Conservation (phyloP, 2,888 invertebrate genomes). For the Rhorus exstirpatorius region DNA sequence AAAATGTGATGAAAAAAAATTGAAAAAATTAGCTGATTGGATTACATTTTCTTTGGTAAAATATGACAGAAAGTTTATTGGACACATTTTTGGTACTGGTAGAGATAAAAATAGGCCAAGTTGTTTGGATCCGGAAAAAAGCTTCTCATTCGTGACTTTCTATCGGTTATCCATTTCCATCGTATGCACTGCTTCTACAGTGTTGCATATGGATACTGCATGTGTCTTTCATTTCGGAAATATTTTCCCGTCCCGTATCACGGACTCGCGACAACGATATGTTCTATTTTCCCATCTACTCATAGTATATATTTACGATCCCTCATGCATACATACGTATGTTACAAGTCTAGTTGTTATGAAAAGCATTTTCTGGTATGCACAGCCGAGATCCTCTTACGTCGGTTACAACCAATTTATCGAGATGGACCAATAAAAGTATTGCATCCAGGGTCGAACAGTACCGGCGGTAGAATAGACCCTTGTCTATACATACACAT, state of each 20-base stretch:
- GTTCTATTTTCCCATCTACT: background rate
- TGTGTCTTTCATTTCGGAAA: background rate
- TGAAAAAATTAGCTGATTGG: no score
- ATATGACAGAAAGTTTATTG: no score
- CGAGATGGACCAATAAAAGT: constrained; percentile 77
- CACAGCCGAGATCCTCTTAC: constrained; percentile 69
- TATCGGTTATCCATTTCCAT: background rate
- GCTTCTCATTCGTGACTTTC: background rate
- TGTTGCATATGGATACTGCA: background rate
- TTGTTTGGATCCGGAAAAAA: no score
- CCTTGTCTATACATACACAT: background rate
- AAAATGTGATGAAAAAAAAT: no score
- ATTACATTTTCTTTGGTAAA: no score
- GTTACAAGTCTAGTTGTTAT: background rate
- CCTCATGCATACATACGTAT: background rate
- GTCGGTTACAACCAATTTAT: constrained; percentile 74
- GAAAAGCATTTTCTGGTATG: constrained; percentile 14
- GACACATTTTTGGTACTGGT: no score
- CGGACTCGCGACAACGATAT: background rate
- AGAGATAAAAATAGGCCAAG: no score
- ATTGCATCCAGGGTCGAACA: constrained; percentile 62
- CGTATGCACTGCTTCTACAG: background rate
- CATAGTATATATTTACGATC: background rate
- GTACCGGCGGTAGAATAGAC: constrained; percentile 4
- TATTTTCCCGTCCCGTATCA: background rate